Percentiles rank a stretch among this genome's conserved stretches.
phyloP scores from a whole-genome alignment of 2,888 invertebrate genomes.

The Zelleria hepariella region DNA sequence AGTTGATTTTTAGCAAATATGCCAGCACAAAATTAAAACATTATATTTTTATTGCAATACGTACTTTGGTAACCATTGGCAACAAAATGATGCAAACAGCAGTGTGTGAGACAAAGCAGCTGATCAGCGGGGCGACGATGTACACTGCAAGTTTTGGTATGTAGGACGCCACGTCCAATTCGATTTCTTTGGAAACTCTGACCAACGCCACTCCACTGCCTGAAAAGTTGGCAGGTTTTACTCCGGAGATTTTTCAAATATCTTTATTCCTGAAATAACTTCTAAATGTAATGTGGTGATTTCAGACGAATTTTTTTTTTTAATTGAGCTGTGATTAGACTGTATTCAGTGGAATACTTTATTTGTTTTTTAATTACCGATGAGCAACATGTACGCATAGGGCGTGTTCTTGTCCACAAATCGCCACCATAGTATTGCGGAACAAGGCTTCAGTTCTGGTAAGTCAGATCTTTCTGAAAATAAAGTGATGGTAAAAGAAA shows the following conservation, averaged over 20 bases:
- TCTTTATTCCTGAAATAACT: too few relatives aligned
- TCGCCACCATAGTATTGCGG: constrained; percentile 43
- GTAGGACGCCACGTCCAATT: neutral
- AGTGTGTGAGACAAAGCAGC: neutral
- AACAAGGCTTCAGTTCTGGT: constrained; percentile 35
- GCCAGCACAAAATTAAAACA: too few relatives aligned
- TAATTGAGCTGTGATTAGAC: neutral
- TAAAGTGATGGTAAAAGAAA: too few relatives aligned
- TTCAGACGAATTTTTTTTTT: too few relatives aligned
- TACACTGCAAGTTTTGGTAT: neutral
- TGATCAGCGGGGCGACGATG: neutral
- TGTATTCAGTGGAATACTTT: neutral
- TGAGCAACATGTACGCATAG: constrained; percentile 42
- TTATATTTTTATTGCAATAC: neutral
- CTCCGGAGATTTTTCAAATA: too few relatives aligned
- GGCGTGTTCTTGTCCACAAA: constrained; percentile 44
- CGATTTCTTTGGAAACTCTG: neutral
- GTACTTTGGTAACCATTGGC: neutral
- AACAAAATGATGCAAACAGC: neutral
- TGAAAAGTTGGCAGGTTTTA: too few relatives aligned
- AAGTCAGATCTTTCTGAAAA: constrained; percentile 31
- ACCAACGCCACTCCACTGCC: neutral
- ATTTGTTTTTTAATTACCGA: constrained; percentile 24
- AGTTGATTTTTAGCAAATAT: too few relatives aligned
- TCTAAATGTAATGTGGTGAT: too few relatives aligned